phyloP scores from a whole-genome alignment of 2,113 vertebrate genomes.

The Narcine bancroftii region DNA sequence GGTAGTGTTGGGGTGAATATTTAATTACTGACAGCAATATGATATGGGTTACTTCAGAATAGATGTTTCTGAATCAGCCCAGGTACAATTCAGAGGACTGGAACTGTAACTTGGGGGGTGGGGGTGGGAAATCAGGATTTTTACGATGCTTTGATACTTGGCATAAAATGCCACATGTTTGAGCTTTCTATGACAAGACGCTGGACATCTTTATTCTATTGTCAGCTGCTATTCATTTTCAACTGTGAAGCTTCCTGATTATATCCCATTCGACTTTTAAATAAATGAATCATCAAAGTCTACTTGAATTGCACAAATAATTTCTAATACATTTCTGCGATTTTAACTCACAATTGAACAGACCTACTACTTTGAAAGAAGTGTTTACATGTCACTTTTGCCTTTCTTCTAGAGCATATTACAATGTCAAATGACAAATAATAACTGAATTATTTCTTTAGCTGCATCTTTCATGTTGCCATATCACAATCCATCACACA shows the following conservation, averaged over 20 bases:
- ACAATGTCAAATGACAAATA: not conserved
- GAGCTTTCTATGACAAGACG: too few species aligned
- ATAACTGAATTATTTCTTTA: not conserved
- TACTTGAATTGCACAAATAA: not conserved
- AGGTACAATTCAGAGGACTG: too few species aligned
- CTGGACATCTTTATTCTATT: not conserved
- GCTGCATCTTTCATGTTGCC: not conserved
- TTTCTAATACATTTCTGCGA: not conserved
- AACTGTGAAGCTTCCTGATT: not conserved
- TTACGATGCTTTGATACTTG: too few species aligned
- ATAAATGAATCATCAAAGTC: not conserved
- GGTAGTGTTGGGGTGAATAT: too few species aligned
- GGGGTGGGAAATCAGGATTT: too few species aligned
- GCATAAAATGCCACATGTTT: too few species aligned
- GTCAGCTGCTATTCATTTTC: not conserved
- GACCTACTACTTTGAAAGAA: not conserved
- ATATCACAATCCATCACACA: not conserved
- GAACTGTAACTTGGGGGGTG: too few species aligned
- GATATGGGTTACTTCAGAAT: too few species aligned
- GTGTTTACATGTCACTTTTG: not conserved
- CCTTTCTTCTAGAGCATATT: not conserved
- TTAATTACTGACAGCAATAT: too few species aligned
- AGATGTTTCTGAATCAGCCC: too few species aligned
- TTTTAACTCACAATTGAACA: not conserved
- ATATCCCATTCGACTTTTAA: not conserved